Evolutionary conservation across 2,113 vertebrate species (phyloP), one percentile per base, ranked within the genome.

Genomic region (Callipepla californica): DNA sequence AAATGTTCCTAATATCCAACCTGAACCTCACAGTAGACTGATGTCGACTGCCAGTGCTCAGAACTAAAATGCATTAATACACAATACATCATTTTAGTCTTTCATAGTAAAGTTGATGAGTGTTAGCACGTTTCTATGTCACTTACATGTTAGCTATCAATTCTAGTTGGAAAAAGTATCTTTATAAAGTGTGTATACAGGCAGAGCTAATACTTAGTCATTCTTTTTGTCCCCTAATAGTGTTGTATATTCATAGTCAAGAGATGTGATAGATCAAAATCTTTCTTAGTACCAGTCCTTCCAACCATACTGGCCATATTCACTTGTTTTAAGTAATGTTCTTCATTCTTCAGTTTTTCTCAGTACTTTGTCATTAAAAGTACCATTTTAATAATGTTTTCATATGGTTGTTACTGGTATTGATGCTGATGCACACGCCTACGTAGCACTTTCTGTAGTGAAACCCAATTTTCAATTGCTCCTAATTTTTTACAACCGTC

Each of bases 381-480:
- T 80, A 19, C 26, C 20, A 4, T 57, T 94, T 91, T 82, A 68
- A 69, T 80, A n/a, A 59, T 1, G 8, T 90, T 78, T 50, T 83
- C 15, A 1, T 50, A 5, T 66, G 65, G 26, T 36, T 40, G 74
- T 68, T 85, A 45, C 67, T 94, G 85, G 26, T 85, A 55, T 10
- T 45, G 89, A 48, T 93, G 48, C 55, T 38, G 83, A 13, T 32
- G 70, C 83, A 57, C 80, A 80, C 48, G 45, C 50, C 68, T 83
- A 34, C 53, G 5, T 45, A 72, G 59, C 25, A 57, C 73, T 86
- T 95, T 70, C 59, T 90, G 14, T 58, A 80, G 57, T 66, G 85
- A 90, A 92, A 94, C 73, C 48, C 55, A 73, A 4, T 63, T 90
- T 87, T 93, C 75, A 87, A 3, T 87, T 66, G 79, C 72, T 76